A percentile compares a stretch with the other conserved stretches of the same genome.
Conservation (phyloP, 2,113 vertebrate genomes). For the Cettia cetti region DNA sequence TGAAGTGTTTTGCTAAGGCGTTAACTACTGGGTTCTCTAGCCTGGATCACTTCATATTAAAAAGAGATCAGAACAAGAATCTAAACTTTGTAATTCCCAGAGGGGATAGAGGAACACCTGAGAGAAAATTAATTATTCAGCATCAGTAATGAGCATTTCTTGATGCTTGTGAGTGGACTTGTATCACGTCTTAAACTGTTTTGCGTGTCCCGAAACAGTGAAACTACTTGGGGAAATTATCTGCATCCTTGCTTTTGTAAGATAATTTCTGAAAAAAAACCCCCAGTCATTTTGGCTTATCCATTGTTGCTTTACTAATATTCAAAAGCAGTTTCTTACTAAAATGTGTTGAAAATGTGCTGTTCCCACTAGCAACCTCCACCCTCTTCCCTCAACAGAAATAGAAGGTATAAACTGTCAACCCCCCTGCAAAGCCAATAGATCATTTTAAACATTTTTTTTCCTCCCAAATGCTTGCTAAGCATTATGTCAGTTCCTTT, state of each 20-base stretch:
- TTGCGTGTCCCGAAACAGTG: background rate
- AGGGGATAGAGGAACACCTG: background rate
- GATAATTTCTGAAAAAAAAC: background rate
- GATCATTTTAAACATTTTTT: conserved; percentile 32
- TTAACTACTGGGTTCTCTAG: background rate
- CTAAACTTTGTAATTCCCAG: background rate
- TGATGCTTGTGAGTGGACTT: background rate
- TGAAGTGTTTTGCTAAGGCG: background rate
- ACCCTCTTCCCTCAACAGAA: background rate
- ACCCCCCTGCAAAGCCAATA: background rate
- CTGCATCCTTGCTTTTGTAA: background rate
- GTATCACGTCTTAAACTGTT: background rate
- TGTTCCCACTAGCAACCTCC: background rate
- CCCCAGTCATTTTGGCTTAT: background rate
- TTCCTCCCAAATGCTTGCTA: background rate
- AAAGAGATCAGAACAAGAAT: background rate
- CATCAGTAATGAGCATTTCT: background rate
- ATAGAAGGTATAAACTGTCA: conserved; percentile 19
- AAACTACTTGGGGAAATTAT: background rate
- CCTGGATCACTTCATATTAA: background rate
- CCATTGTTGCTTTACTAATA: background rate
- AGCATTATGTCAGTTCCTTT: conserved; percentile 15
- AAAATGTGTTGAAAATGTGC: background rate
- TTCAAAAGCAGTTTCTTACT: background rate
- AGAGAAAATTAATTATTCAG: background rate